Evolutionary conservation across 1,140 invertebrate species (phyloP), one percentile per base, ranked within the genome.

Genomic region (Macrotrachela quadricornifera): DNA sequence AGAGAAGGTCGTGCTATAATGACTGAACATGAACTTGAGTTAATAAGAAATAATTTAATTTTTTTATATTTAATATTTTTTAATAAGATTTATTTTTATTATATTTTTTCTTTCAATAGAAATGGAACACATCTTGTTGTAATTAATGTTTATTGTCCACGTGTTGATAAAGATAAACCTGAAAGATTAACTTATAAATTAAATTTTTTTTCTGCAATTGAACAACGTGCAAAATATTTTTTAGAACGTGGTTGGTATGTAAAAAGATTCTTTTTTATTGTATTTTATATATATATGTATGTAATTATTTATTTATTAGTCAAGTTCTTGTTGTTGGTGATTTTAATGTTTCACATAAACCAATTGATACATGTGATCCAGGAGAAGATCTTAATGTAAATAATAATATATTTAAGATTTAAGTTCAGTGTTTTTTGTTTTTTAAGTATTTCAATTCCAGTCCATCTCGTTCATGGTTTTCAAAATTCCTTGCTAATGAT

Each of bases 71-170:
- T 36, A 18, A 14, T 50, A 6, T 36, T 49, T 12, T 37, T 10
- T 17, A 49, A 36, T 18, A 37, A 14, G 13, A 10, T 12, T 10
- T 36, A 37, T 18, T 49, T 16, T 11, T 46, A 11, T 10, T 17
- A 10, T 46, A 13, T 14, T 47, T 47, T 47, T 4, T 47, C 2
- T 13, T 37, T 15, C 17, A 13, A 51, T 51, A 62, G 64, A 36
- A 51, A 57, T 46, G 51, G 59, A 6, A 51, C 51, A 46, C 56
- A 59, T n/a, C 51, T 76, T 46, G 63, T 63, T 10, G 56, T 76
- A 9, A 71, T 76, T 52, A 77, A 77, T 59, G 68, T 77, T 11
- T 77, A 77, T 59, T 75, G 74, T 58, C 75, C 75, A 8, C 55
- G 72, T 49, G 53, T 46, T 12, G 71, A 72, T 51, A 60, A 65